Evolutionary conservation across 2,888 invertebrate species (phyloP).

Genomic region (Cheilosia scutellata): DNA sequence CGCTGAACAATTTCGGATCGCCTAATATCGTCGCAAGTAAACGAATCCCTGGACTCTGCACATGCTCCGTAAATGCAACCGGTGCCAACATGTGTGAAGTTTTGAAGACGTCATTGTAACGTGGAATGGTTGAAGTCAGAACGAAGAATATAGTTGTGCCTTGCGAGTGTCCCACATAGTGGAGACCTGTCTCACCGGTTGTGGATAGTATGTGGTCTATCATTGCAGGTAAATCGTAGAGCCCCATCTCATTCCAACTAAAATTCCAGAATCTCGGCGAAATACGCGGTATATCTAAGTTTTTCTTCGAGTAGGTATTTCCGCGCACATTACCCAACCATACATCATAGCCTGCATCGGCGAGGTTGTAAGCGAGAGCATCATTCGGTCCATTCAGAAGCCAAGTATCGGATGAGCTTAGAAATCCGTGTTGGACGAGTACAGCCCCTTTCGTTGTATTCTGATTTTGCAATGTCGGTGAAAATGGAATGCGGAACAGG

Average conservation of each 20-base stretch:
- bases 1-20: slow-evolving; percentile 80
- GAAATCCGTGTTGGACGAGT: slow-evolving; percentile 89
- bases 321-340: slow-evolving; percentile 94
- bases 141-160: slow-evolving; percentile 91
- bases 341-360: slow-evolving; percentile 89
- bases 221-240: slow-evolving; percentile 91
- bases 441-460: slow-evolving; percentile 81
- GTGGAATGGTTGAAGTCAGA: slow-evolving; percentile 88
- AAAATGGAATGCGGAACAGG: slow-evolving; percentile 77
- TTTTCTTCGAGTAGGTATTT: slow-evolving; percentile 86
- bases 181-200: slow-evolving; percentile 87
- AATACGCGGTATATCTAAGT: slow-evolving; percentile 83
- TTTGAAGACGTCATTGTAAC: slow-evolving; percentile 88
- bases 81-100: slow-evolving; percentile 89
- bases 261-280: slow-evolving; percentile 87
- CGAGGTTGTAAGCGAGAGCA: slow-evolving; percentile 85
- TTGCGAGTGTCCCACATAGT: slow-evolving; percentile 88
- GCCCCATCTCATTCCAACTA: slow-evolving; percentile 90
- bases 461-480: slow-evolving; percentile 66
- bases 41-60: slow-evolving; percentile 84
- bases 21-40: slow-evolving; percentile 83
- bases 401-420: slow-evolving; percentile 90
- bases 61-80: slow-evolving; percentile 86
- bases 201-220: slow-evolving; percentile 88
- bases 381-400: slow-evolving; percentile 88